Evolutionary conservation across 2,888 invertebrate species (phyloP).

Genomic region (Tetrapedia diversipes): DNA sequence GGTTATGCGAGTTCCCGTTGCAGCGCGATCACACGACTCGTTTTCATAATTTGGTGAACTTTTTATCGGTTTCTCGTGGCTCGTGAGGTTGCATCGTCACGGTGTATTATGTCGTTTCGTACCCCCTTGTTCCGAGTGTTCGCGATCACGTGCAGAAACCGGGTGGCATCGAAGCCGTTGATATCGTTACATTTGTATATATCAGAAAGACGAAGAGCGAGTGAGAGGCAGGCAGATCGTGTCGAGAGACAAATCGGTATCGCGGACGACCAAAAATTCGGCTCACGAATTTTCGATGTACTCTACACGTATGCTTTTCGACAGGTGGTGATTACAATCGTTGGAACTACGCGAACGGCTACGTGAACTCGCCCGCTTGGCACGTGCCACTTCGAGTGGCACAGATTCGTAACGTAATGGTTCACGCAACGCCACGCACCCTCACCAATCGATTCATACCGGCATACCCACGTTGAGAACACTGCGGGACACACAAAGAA

Average conservation of each 20-base stretch:
- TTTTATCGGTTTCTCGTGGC: no score
- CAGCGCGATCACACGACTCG: neutral
- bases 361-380: conserved; percentile 82
- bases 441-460: conserved; percentile 83
- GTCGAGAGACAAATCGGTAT: no score
- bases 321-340: conserved; percentile 83
- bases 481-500: conserved; percentile 49
- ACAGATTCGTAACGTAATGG: conserved; percentile 83
- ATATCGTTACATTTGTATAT: no score
- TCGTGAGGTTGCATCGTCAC: no score
- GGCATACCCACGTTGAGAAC: conserved; percentile 71
- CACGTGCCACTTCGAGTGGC: conserved; percentile 82
- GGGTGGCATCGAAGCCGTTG: no score
- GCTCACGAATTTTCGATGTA: conserved; percentile 38
- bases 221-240: no score
- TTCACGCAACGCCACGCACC: conserved; percentile 82
- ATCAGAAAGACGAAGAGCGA: no score
- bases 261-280: no score
- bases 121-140: no score
- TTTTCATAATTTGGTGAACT: no score
- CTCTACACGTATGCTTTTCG: conserved; percentile 77
- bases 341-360: conserved; percentile 82
- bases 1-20: conserved; percentile 40
- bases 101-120: no score
- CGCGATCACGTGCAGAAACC: no score